These are phyloP conservation scores for Lophius americanus DNA, from an alignment of 2,797 vertebrate species.

Conservation along the genomic window DNA sequence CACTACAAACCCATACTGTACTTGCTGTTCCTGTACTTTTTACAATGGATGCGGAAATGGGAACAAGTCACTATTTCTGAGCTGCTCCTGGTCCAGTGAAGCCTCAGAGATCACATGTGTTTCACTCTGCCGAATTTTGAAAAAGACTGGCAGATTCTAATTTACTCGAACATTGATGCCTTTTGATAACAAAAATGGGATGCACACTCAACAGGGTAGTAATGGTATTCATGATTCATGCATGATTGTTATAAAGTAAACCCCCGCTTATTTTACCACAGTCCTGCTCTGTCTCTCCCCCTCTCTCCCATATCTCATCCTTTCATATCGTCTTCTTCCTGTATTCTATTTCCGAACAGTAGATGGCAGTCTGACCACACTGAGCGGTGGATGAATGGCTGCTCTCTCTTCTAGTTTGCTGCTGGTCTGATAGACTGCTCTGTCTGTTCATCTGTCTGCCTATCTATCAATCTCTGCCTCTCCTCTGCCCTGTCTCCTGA, in stretches of 20 bases:
- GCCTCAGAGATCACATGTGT: neutral
- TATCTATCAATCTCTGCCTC: constrained; percentile 8
- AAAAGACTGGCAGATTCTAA: neutral
- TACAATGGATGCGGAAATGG: neutral
- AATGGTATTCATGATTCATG: neutral
- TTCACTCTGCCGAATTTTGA: neutral
- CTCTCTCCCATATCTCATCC: no score
- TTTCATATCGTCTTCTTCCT: constrained; percentile 4
- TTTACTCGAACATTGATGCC: neutral
- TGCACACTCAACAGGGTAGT: neutral
- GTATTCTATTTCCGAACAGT: constrained; percentile 48
- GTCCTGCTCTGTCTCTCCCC: no score
- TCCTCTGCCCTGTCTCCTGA: neutral
- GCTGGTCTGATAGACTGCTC: constrained; percentile 3
- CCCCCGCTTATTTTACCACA: no score
- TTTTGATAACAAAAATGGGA: neutral
- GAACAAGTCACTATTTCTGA: neutral
- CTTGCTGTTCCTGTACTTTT: constrained; percentile 3
- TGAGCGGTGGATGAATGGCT: constrained; percentile 37
- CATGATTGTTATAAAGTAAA: no score
- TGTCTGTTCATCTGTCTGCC: constrained; percentile 8
- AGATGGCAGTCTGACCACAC: constrained; percentile 73
- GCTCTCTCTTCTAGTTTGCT: neutral
- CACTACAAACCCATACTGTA: neutral
- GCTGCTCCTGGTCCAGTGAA: neutral